Evolutionary conservation across 2,888 invertebrate species (phyloP), one percentile per base, ranked within the genome.

Genomic region (Stictocephala bisonia): DNA sequence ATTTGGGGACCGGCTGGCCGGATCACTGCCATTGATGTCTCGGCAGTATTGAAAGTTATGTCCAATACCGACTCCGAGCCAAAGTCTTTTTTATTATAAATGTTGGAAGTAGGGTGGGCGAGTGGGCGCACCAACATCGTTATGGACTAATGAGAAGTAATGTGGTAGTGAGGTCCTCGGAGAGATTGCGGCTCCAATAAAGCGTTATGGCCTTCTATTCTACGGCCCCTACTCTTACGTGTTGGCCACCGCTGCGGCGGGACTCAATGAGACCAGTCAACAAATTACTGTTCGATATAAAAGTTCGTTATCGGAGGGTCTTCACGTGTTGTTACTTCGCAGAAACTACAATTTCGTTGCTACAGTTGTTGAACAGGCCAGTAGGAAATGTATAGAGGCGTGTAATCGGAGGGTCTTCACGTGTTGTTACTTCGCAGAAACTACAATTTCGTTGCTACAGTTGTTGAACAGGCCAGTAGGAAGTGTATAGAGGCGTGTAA

Each of bases 81-180:
- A 72, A 74, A 72, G 66, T 69, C 69, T 74, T 74, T 74, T 74
- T 74, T 74, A 74, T 74, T 74, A 74, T 74, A 74, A 74, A 74
- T 74, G 69, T 72, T 60, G 40, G 72, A 70, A 72, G 66, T 53
- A 74, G 60, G 53, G 66, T 53, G 71, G 60, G 53, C 67, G 60
- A 60, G 50, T 35, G 60, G 68, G 48, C 44, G 60, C 44, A 50
- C 56, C 58, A 31, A 69, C 69, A 73, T 67, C 58, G 67, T 73
- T 64, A 64, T 60, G 64, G 40, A 24, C 64, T 64, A 71, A 73
- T 73, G 73, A 73, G 73, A 73, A 73, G 29, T 73, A 60, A 73
- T 73, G 73, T 58, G 69, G 9, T 2, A 13, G 4, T 50, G 68
- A 48, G 29, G 50, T 50, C 58, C 58, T 48, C 13, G 35, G n/a